Evolutionary conservation across 2,113 vertebrate species (phyloP), one percentile per base, ranked within the genome.

Genomic region (Trochalopteron elliotii): DNA sequence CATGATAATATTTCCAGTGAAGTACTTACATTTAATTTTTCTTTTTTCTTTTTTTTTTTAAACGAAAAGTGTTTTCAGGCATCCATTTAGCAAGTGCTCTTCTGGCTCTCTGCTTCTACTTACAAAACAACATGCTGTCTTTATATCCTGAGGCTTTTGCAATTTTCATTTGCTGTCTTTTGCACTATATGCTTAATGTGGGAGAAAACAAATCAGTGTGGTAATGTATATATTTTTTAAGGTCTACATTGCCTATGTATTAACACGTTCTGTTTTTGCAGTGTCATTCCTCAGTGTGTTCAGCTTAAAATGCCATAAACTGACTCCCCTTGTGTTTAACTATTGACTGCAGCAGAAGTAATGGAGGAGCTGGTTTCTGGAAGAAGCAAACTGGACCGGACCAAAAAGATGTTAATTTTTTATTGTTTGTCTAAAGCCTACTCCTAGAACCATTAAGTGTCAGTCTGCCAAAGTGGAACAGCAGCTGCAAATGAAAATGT

Each of bases 71-170:
- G 50, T 95, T 96, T 94, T 94, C 61, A 80, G 75, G 80, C 61
- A 91, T 95, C 89, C 65, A 82, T 96, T 97, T 95, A 93, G 53
- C 91, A 88, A 93, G 87, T 83, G 71, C 50, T 80, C 37, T 94
- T 94, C 88, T 95, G 64, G 31, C 69, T 93, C 57, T 89, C 59
- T 86, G 59, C 53, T 72, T 79, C 55, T 87, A 31, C 90, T 91
- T 93, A 55, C 6, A 82, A 87, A 90, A 67, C 83, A 90, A 37
- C 35, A 25, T 53, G 20, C 35, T 88, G 59, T 68, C n/a, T 74
- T 79, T 67, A 27, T 93, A 69, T 96, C 76, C 90, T 88, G 65
- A 87, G 82, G 86, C 72, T 93, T 86, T 86, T 87, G 79, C 47
- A 71, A 47, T 86, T 93, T 95, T 92, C 56, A 81, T 89, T 94